Conservation (phyloP, 2,797 vertebrate species). For the Zonotrichia albicollis region DNA sequence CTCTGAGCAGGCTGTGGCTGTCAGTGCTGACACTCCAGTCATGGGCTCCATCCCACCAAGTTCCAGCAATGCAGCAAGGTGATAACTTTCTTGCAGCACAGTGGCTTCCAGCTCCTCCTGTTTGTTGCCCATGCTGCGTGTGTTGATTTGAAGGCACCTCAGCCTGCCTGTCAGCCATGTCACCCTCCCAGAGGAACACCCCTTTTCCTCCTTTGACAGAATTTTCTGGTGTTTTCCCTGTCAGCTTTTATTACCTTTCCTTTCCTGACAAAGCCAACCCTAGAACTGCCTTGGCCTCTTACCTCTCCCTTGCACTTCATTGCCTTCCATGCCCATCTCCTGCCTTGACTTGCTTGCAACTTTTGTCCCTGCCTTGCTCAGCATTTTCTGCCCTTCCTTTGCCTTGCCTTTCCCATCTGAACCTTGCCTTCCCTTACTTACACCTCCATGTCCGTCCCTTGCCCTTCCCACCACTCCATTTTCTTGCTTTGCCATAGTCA, state of each 20-base stretch:
- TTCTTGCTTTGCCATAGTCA: neutral
- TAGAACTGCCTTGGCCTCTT: neutral
- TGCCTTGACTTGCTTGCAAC: neutral
- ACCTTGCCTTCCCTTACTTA: neutral
- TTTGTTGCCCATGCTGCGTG: neutral
- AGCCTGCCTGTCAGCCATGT: neutral
- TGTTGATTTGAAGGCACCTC: neutral
- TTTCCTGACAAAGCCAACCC: neutral
- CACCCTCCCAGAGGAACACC: neutral
- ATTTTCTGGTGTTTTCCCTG: neutral
- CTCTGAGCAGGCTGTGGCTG: neutral
- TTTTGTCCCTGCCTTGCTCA: neutral
- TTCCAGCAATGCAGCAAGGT: neutral
- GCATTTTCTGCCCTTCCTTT: neutral
- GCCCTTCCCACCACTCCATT: neutral
- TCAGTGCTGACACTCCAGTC: neutral
- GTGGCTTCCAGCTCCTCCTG: neutral
- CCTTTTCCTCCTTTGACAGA: neutral
- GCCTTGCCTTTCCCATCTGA: neutral
- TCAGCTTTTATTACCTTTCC: neutral
- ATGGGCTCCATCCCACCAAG: neutral
- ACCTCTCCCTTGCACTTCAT: neutral
- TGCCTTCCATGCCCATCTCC: neutral
- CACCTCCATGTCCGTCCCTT: neutral
- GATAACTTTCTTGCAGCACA: neutral